Evolutionary conservation across 2,888 invertebrate genomes (phyloP).

Genomic region (Polydrusus tereticollis): DNA sequence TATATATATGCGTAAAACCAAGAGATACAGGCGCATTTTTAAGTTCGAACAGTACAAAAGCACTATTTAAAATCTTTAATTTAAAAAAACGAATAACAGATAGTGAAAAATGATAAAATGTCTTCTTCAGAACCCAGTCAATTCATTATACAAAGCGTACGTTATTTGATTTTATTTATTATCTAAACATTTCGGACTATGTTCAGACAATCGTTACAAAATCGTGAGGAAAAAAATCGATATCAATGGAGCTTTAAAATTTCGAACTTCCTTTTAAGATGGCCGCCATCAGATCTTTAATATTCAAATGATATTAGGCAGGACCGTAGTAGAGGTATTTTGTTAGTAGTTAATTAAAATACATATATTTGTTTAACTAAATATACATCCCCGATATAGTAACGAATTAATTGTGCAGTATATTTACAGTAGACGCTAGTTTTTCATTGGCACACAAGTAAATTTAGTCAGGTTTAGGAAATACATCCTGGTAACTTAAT

Average conservation of each 20-base stretch:
- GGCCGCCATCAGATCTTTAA: conserved; percentile 21
- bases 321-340: neutral
- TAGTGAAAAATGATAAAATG: conserved; percentile 1
- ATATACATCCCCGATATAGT: too few relatives aligned
- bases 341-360: neutral
- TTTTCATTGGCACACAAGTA: too few relatives aligned
- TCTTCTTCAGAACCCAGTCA: neutral
- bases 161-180: conserved; percentile 12
- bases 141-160: neutral
- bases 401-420: too few relatives aligned
- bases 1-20: too few relatives aligned
- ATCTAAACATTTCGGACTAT: conserved; percentile 16
- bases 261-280: conserved; percentile 14
- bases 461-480: too few relatives aligned
- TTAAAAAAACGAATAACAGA: neutral
- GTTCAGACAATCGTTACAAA: conserved; percentile 6
- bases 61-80: too few relatives aligned
- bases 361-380: too few relatives aligned
- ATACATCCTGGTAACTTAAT: too few relatives aligned
- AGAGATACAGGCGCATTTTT: too few relatives aligned
- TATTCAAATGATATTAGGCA: conserved; percentile 11
- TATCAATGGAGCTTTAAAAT: conserved; percentile 17
- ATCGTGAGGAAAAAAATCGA: conserved; percentile 19
- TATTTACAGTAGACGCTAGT: too few relatives aligned
- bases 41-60: too few relatives aligned